These are phyloP conservation scores for Perizoma flavofasciatum DNA, from an alignment of 2,888 invertebrate species.

Conservation along the genomic window DNA sequence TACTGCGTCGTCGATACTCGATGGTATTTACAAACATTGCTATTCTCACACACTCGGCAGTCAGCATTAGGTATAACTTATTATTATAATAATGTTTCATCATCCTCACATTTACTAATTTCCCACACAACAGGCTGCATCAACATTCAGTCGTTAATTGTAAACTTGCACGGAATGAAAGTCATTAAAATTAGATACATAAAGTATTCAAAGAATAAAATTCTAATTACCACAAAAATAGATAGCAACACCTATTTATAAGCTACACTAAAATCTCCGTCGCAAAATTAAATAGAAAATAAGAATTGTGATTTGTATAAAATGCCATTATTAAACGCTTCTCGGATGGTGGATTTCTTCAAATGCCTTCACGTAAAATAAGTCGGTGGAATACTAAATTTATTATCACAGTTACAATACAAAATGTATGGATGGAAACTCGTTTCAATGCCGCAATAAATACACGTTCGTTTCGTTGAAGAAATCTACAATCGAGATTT, in stretches of 20 bases:
- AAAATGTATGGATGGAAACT: constrained; percentile 73
- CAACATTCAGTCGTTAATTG: constrained; percentile 70
- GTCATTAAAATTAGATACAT: constrained; percentile 76
- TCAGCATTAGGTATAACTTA: constrained; percentile 42
- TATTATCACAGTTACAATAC: constrained; percentile 83
- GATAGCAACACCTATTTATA: constrained; percentile 47
- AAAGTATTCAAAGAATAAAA: constrained; percentile 76
- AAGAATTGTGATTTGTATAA: constrained; percentile 74
- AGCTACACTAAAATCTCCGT: constrained; percentile 69
- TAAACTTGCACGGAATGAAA: constrained; percentile 81
- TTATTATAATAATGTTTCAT: constrained; percentile 31
- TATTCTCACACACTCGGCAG: constrained; percentile 40
- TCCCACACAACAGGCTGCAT: constrained; percentile 64
- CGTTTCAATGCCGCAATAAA: constrained; percentile 52
- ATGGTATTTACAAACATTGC: constrained; percentile 56
- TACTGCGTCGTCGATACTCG: constrained; percentile 45
- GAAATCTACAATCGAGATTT: constrained; percentile 76
- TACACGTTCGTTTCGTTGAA: constrained; percentile 70
- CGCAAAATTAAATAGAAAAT: constrained; percentile 69
- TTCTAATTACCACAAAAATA: constrained; percentile 68
- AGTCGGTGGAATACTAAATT: constrained; percentile 81
- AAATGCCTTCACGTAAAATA: constrained; percentile 69
- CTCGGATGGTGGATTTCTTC: constrained; percentile 78
- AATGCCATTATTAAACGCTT: constrained; percentile 55
- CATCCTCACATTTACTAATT: constrained; percentile 52